phyloP scores from a whole-genome alignment of 2,888 invertebrate genomes.

The Scaptomyza polygonia region DNA sequence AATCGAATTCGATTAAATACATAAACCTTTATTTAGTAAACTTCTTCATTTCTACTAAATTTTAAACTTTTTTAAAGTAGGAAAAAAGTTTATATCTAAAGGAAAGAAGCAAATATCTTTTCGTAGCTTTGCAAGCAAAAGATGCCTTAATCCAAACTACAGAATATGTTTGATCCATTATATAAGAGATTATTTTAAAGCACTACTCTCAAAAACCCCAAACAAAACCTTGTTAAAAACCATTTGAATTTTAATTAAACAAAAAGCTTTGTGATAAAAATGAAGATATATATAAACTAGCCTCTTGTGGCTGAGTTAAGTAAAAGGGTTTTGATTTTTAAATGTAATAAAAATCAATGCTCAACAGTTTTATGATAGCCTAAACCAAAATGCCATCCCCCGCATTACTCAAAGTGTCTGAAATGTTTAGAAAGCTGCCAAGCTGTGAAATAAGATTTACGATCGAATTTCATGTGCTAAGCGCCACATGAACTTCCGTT shows the following conservation, averaged over 20 bases:
- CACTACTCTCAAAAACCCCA: too few relatives aligned
- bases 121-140: too few relatives aligned
- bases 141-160: too few relatives aligned
- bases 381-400: conserved; percentile 47
- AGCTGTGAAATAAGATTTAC: conserved; percentile 66
- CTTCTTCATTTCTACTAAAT: too few relatives aligned
- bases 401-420: conserved; percentile 35
- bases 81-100: too few relatives aligned
- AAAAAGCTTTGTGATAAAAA: not conserved
- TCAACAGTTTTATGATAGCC: conserved; percentile 46
- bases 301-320: conserved; percentile 15
- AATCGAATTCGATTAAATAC: too few relatives aligned
- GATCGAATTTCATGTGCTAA: conserved; percentile 61
- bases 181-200: too few relatives aligned
- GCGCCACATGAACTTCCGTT: conserved; percentile 78
- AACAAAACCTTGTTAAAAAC: too few relatives aligned
- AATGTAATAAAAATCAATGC: conserved; percentile 31
- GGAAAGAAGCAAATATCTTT: too few relatives aligned
- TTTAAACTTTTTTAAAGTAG: too few relatives aligned
- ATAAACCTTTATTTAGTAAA: too few relatives aligned
- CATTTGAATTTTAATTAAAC: not conserved
- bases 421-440: conserved; percentile 53
- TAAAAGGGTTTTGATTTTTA: not conserved
- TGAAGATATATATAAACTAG: not conserved
- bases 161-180: too few relatives aligned